These are phyloP conservation scores for Megathymus violae DNA, from an alignment of 1,140 invertebrate genomes.

Conservation along the genomic window DNA sequence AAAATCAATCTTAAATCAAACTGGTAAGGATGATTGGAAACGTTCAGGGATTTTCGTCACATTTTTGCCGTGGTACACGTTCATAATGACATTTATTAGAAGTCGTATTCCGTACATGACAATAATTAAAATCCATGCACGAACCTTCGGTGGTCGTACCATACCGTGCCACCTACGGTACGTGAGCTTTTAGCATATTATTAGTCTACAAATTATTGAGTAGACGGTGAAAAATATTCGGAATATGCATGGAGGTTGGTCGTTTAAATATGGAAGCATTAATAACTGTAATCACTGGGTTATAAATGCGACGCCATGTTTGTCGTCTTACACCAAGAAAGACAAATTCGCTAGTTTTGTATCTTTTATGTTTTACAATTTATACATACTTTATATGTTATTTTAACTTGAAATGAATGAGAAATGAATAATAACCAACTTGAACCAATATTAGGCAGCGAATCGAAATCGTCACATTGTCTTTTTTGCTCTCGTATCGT, in stretches of 20 bases:
- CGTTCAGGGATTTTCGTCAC: slow-evolving; percentile 34
- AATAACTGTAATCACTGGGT: too few relatives aligned
- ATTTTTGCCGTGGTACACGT: slow-evolving; percentile 57
- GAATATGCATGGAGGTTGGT: slow-evolving; percentile 43
- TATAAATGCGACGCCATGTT: too few relatives aligned
- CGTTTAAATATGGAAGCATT: slow-evolving; percentile 8
- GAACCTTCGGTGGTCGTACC: slow-evolving; percentile 62
- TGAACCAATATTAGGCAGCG: too few relatives aligned
- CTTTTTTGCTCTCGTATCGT: too few relatives aligned
- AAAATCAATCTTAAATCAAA: slow-evolving; percentile 38
- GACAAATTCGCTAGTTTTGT: too few relatives aligned
- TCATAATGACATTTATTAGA: slow-evolving; percentile 83
- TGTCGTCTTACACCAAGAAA: too few relatives aligned
- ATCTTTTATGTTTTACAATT: too few relatives aligned
- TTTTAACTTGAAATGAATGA: too few relatives aligned
- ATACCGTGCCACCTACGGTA: slow-evolving; percentile 70
- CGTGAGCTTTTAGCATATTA: slow-evolving; percentile 71
- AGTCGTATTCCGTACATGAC: slow-evolving; percentile 79
- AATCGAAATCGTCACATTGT: too few relatives aligned
- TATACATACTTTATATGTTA: too few relatives aligned
- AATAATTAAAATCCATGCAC: slow-evolving; percentile 83
- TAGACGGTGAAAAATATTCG: slow-evolving; percentile 60
- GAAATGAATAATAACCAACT: too few relatives aligned
- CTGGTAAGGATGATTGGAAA: slow-evolving; percentile 35
- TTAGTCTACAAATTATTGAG: slow-evolving; percentile 75